phyloP scores from a whole-genome alignment of 2,797 vertebrate genomes.

The Poeciliopsis gracilis region DNA sequence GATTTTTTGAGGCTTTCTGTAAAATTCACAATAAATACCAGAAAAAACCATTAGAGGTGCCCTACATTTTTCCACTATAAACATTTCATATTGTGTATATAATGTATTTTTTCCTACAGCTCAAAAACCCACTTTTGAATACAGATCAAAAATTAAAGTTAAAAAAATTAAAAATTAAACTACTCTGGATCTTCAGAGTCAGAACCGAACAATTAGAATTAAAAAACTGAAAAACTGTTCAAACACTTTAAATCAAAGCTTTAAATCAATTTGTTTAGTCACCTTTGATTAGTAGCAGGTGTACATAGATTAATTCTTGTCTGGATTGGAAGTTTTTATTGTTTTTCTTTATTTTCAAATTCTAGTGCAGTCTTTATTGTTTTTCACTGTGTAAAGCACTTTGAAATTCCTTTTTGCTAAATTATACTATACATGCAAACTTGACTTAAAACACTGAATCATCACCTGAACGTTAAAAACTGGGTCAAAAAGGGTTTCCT shows the following conservation, averaged over 20 bases:
- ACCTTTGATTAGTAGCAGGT: not conserved
- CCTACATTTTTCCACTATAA: not conserved
- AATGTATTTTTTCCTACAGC: not conserved
- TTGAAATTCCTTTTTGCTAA: not conserved
- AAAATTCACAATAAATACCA: not conserved
- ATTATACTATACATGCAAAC: not conserved
- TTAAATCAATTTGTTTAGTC: not conserved
- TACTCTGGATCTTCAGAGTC: not conserved
- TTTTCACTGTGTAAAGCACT: not conserved
- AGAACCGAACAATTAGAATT: not conserved
- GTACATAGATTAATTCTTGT: not conserved
- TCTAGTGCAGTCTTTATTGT: not conserved
- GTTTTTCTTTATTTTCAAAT: not conserved
- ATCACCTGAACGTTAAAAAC: conserved; percentile 88
- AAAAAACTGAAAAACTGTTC: not conserved
- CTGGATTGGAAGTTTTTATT: not conserved
- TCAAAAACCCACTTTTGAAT: not conserved
- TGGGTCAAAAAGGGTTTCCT: conserved; percentile 86
- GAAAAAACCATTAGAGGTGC: not conserved
- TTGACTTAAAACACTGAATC: not conserved
- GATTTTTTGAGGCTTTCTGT: conserved; percentile 82
- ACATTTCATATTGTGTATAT: no score
- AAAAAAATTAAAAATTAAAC: no score
- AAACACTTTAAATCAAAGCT: not conserved
- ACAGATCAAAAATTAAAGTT: not conserved